These are phyloP conservation scores for Caenorhabditis afra DNA, from an alignment of 2,888 invertebrate species.

Conservation along the genomic window DNA sequence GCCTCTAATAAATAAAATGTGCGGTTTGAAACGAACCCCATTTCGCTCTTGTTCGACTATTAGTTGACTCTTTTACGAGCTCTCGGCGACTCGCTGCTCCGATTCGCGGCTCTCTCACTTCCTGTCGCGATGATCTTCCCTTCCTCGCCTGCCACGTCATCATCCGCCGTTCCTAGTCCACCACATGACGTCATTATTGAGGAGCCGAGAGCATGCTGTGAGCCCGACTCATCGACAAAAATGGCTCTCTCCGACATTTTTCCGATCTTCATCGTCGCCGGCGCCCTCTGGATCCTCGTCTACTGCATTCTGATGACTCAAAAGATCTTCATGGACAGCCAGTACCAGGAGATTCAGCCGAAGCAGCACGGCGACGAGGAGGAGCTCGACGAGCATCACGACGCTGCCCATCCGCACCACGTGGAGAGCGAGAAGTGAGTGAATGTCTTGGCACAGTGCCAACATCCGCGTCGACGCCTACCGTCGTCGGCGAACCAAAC, in stretches of 20 bases:
- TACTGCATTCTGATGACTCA: conserved; percentile 63
- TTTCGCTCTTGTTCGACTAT: conserved; percentile 37
- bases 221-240: neutral
- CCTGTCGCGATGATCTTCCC: conserved; percentile 14
- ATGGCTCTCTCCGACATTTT: conserved; percentile 59
- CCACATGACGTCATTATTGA: conserved; percentile 17
- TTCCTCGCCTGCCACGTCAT: conserved; percentile 1
- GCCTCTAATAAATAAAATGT: conserved; percentile 51
- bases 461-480: too few relatives aligned
- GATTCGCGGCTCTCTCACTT: neutral
- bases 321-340: conserved; percentile 52
- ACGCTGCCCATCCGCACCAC: neutral
- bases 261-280: conserved; percentile 57
- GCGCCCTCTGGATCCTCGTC: conserved; percentile 53
- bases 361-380: conserved; percentile 37
- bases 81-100: conserved; percentile 29
- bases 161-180: neutral
- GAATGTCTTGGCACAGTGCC: neutral
- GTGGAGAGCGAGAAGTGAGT: conserved; percentile 36
- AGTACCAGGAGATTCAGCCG: conserved; percentile 54
- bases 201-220: conserved; percentile 18
- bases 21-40: conserved; percentile 48
- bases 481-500: too few relatives aligned
- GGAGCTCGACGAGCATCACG: conserved; percentile 11
- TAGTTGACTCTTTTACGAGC: conserved; percentile 43